phyloP scores from a whole-genome alignment of 92 coral and sea anemone species.

The Virgularia gustaviana region DNA sequence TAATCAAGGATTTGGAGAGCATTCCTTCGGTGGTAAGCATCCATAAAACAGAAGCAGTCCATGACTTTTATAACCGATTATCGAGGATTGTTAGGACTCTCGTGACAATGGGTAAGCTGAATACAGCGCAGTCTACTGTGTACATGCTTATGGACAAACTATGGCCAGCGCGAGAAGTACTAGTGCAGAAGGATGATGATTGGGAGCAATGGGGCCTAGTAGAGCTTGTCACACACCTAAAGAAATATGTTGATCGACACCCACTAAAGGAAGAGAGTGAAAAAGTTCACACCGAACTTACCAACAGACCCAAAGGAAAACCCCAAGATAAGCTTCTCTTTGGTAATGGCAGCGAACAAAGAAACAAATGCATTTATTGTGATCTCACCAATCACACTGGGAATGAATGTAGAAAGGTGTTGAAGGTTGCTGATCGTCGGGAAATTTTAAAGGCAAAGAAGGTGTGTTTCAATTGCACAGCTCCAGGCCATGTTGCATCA shows the following conservation, averaged over 20 bases:
- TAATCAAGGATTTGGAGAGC: slow-evolving; percentile 41
- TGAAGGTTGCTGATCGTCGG: slow-evolving; percentile 39
- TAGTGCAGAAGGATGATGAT: slow-evolving; percentile 55
- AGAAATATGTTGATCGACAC: slow-evolving; percentile 47
- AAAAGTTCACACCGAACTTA: too few species aligned
- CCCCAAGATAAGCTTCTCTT: slow-evolving; percentile 32
- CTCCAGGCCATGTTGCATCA: slow-evolving; percentile 55
- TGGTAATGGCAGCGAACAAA: slow-evolving; percentile 12
- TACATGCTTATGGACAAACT: slow-evolving; percentile 42
- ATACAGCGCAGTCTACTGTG: slow-evolving; percentile 26
- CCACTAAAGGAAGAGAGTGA: too few species aligned
- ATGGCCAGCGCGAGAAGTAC: slow-evolving; percentile 30
- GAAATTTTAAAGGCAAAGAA: slow-evolving; percentile 33
- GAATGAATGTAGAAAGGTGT: slow-evolving; percentile 39
- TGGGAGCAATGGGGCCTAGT: slow-evolving; percentile 55
- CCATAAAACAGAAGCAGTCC: slow-evolving; percentile 45
- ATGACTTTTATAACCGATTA: slow-evolving; percentile 21
- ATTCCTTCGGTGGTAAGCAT: slow-evolving; percentile 56
- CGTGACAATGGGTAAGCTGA: slow-evolving; percentile 25
- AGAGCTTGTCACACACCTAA: slow-evolving; percentile 46
- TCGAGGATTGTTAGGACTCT: slow-evolving; percentile 43
- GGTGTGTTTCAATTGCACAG: slow-evolving; percentile 53
- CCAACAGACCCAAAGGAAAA: background rate
- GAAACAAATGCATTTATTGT: slow-evolving; percentile 59
- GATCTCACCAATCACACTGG: slow-evolving; percentile 2